Evolutionary conservation across 2,113 vertebrate species (phyloP), one percentile per base, ranked within the genome.

Genomic region (Indri indri): DNA sequence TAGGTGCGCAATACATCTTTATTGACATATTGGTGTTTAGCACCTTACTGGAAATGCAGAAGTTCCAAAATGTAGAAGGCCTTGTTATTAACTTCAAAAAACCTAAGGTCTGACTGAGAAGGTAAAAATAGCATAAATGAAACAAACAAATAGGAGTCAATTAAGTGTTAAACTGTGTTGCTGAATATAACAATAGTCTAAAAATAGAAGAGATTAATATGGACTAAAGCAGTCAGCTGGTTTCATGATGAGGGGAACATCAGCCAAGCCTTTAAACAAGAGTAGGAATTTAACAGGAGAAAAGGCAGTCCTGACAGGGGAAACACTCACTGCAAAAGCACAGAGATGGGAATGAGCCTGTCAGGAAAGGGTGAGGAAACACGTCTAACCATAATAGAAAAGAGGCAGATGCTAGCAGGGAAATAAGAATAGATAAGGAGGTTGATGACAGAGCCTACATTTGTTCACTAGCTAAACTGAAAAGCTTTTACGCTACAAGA

Each of bases 181-280:
- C 37, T 61, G 61, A 77, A 86, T 40, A 89, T 73, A 94, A 54
- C n/a, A 77, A 71, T 0, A 40, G 63, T 76, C 88, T 95, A 66
- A 94, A 97, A 89, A 90, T 63, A 96, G 88, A 95, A 79, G 52
- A 66, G 80, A 92, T 87, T 87, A 92, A n/a, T 16, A 82, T 37
- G 74, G 34, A 92, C 74, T 61, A 73, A 91, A 91, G 47, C 32
- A 65, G 87, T 86, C 74, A 87, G 91, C 57, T 88, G 76, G 74
- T 90, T 96, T 97, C 85, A 63, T n/a, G 54, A 83, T 20, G n/a
- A 76, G 63, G 73, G n/a, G 42, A 79, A 66, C n/a, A n/a, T 30
- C 23, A 74, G 54, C 6, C 8, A 32, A 40, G 47, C 66, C 34
- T 6, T 52, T 37, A 83, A 80, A 93, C n/a, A 74, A 3, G 5